Base-by-base conservation (phyloP, 2,797 vertebrate species). In the Atherinosoma microstoma region DNA sequence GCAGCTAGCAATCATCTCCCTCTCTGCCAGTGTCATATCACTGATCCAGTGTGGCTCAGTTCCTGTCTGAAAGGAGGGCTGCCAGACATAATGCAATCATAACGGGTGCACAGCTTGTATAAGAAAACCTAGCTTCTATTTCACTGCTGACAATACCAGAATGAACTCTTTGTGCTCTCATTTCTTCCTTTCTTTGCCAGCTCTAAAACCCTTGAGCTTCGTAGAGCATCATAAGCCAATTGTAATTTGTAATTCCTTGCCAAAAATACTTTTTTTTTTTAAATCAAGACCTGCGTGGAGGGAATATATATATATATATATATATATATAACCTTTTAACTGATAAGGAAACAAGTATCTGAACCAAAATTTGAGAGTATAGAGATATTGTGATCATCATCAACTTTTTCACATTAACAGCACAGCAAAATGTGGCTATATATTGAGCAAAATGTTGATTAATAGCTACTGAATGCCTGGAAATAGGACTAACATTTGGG, bases 51-150 rank as follows among this genome's bases (percentile, higher is more conserved):
- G 81, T 78, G 82, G 83, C 90, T 91, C 85, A 65, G 79, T 80
- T 91, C 85, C 91, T 86, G 85, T 86, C 83, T 87, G 86, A 90
- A 84, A 79, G 78, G 73, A 84, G 75, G 66, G 79, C 79, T 87
- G 87, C 84, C 87, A 91, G 89, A 89, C 80, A 73, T 90, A 90
- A 91, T 89, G 85, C 91, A 91, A 89, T 91, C 87, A 91, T 88
- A 91, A 89, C 85, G 84, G 84, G 77, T 75, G 87, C 82, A 75
- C 84, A 84, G 87, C 87, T 89, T 87, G 82, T 87, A 74, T 67
- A 83, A 86, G 76, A 82, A 79, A 90, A 87, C 79, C 76, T 42
- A 73, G 90, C 83, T 89, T 80, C 80, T 86, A 75, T 92, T 90
- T 89, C 87, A 74, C 71, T 67, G 76, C 79, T 78, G 88, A 88